phyloP scores from a whole-genome alignment of 2,888 invertebrate species.

The Amphipoea lucens region DNA sequence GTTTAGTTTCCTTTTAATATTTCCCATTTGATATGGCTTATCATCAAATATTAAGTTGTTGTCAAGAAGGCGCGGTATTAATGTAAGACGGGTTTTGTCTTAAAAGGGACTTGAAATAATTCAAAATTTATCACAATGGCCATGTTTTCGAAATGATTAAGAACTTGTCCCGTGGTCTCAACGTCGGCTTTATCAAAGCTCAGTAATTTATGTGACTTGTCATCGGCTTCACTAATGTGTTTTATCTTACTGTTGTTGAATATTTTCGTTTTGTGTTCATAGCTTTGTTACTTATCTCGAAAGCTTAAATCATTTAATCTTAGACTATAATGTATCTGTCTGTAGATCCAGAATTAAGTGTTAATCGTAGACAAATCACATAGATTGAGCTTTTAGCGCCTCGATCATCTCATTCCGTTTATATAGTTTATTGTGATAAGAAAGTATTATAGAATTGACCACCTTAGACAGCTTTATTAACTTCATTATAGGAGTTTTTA shows the following conservation, averaged over 20 bases:
- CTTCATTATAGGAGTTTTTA: neutral
- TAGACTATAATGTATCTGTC: constrained; percentile 37
- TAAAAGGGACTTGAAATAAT: constrained; percentile 54
- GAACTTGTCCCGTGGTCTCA: constrained; percentile 72
- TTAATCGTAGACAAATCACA: constrained; percentile 44
- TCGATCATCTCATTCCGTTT: constrained; percentile 23
- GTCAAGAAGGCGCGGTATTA: constrained; percentile 39
- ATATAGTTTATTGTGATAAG: constrained; percentile 30
- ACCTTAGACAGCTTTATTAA: neutral
- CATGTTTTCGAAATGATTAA: constrained; percentile 77
- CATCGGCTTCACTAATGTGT: constrained; percentile 76
- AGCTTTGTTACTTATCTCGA: constrained; percentile 54
- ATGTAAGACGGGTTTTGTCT: constrained; percentile 53
- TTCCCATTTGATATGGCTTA: constrained; percentile 60
- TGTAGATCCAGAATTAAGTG: constrained; percentile 39
- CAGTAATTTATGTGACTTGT: constrained; percentile 80
- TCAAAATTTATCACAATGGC: constrained; percentile 69
- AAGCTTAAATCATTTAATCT: constrained; percentile 57
- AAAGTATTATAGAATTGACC: neutral
- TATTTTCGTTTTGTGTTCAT: constrained; percentile 60
- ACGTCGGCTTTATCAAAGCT: constrained; percentile 82
- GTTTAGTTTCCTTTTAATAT: constrained; percentile 73
- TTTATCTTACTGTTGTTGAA: constrained; percentile 75
- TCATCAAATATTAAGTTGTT: constrained; percentile 47
- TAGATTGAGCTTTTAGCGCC: constrained; percentile 38